phyloP scores from a whole-genome alignment of 2,797 vertebrate species.

The Staurois parvus region DNA sequence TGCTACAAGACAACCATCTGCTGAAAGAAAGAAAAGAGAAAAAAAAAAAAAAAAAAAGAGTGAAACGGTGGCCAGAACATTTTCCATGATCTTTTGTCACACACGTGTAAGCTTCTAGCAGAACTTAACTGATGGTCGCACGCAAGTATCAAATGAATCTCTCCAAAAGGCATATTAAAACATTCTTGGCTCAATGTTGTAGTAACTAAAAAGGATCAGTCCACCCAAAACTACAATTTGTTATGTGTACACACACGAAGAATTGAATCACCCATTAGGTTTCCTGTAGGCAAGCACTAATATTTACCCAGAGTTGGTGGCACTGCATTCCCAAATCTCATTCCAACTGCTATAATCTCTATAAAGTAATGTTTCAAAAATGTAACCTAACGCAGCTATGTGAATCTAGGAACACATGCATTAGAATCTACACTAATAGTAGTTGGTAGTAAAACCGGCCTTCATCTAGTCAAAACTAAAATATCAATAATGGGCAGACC shows the following conservation, averaged over 20 bases:
- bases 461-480: too few relatives aligned
- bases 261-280: neutral
- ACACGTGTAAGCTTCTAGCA: neutral
- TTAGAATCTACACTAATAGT: too few relatives aligned
- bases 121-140: neutral
- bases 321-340: too few relatives aligned
- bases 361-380: too few relatives aligned
- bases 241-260: neutral
- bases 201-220: neutral
- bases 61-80: constrained; percentile 9
- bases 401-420: too few relatives aligned
- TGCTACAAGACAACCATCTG: constrained; percentile 69
- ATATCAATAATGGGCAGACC: too few relatives aligned
- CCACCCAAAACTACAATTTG: neutral
- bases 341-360: too few relatives aligned
- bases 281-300: neutral
- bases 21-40: constrained; percentile 19
- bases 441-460: too few relatives aligned
- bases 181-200: neutral
- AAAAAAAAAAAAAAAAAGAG: constrained; percentile 13
- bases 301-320: too few relatives aligned
- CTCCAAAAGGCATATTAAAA: neutral
- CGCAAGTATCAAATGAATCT: neutral
- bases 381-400: too few relatives aligned
- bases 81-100: constrained; percentile 14